Percentiles rank a stretch among this genome's conserved stretches.
These are phyloP conservation scores for Phalacrocorax pelagicus DNA, from an alignment of 2,113 vertebrate species.

Conservation along the genomic window DNA sequence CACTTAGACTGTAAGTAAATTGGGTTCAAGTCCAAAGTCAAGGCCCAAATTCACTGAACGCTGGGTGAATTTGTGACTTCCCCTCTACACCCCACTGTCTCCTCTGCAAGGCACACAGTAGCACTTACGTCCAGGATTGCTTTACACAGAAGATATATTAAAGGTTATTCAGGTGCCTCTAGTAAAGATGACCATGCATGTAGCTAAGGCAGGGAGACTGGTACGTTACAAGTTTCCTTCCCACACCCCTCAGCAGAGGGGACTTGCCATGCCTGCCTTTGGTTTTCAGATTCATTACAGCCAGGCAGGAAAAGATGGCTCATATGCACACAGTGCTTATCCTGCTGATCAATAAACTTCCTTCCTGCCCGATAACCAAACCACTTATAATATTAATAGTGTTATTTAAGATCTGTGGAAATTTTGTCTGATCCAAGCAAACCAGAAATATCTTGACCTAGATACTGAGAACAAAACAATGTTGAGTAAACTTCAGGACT, in stretches of 20 bases:
- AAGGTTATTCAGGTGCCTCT: background rate
- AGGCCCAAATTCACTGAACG: background rate
- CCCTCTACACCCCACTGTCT: background rate
- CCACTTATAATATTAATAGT: slow-evolving; percentile 45
- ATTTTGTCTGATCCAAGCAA: slow-evolving; percentile 35
- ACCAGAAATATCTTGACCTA: slow-evolving; percentile 69
- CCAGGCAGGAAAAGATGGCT: slow-evolving; percentile 42
- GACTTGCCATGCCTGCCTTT: background rate
- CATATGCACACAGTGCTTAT: slow-evolving; percentile 35
- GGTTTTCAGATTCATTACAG: background rate
- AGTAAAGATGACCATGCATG: background rate
- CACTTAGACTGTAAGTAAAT: background rate
- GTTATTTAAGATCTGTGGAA: slow-evolving; percentile 59
- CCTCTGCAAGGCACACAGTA: background rate
- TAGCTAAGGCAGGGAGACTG: background rate
- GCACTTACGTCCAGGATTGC: background rate
- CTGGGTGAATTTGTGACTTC: background rate
- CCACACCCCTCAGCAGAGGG: background rate
- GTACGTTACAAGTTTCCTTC: background rate
- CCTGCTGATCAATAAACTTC: slow-evolving; percentile 65
- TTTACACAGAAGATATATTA: background rate
- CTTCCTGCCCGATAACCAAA: slow-evolving; percentile 54
- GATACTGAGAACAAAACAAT: slow-evolving; percentile 51
- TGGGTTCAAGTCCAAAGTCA: background rate
- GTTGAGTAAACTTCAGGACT: background rate